A percentile compares a stretch with the other conserved stretches of the same genome.
phyloP scores from a whole-genome alignment of 2,888 invertebrate genomes.

The Campoplex capitator region DNA sequence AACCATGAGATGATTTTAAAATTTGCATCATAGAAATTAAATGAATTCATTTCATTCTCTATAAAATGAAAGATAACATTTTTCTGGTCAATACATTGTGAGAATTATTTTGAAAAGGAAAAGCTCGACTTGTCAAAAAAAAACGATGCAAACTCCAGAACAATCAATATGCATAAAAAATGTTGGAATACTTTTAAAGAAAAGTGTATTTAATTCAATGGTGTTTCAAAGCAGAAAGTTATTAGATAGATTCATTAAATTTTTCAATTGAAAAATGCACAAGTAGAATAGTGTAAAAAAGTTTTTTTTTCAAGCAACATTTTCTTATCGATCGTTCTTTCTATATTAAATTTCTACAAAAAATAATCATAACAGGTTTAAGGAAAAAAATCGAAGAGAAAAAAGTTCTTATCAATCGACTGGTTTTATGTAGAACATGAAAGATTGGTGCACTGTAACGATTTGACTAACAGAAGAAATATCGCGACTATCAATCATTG shows the following conservation, averaged over 20 bases:
- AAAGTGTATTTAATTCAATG: background rate
- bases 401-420: background rate
- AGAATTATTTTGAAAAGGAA: too few species aligned
- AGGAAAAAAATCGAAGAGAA: background rate
- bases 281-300: background rate
- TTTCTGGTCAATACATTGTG: too few species aligned
- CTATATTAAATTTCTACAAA: background rate
- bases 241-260: background rate
- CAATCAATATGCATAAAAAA: too few species aligned
- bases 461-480: conserved; percentile 19
- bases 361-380: background rate
- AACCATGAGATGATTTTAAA: too few species aligned
- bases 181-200: too few species aligned
- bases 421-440: background rate
- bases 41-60: background rate
- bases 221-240: background rate
- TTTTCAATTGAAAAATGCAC: background rate
- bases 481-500: background rate
- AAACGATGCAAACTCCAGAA: too few species aligned
- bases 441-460: background rate
- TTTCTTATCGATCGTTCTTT: background rate
- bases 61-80: background rate
- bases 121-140: too few species aligned
- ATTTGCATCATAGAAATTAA: too few species aligned
- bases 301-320: background rate